Percentiles rank a stretch among this genome's conserved stretches.
phyloP scores from a whole-genome alignment of 2,113 vertebrate genomes.

The Sceloporus undulatus region DNA sequence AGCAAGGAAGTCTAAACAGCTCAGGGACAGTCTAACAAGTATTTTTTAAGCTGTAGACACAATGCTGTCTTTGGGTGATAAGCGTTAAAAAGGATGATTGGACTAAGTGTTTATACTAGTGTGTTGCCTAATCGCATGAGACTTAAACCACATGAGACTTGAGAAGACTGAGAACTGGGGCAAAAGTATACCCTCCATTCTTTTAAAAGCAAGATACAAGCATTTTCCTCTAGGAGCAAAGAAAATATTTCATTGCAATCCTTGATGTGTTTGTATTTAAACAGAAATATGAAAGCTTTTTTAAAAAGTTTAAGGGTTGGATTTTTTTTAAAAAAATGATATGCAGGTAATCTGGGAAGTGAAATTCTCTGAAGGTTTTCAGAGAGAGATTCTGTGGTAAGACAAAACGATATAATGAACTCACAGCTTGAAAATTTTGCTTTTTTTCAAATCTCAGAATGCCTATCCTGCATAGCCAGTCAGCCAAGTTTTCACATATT shows the following conservation, averaged over 20 bases:
- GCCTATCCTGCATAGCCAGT: no score
- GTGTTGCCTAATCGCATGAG: neutral
- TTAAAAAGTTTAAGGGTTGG: no score
- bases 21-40: neutral
- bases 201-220: neutral
- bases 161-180: no score
- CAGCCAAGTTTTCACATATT: no score
- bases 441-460: no score
- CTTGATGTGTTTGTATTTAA: neutral
- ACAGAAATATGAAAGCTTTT: neutral
- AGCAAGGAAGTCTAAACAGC: neutral
- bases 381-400: neutral
- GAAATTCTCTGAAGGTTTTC: neutral
- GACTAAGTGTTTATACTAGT: neutral
- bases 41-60: neutral
- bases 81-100: neutral
- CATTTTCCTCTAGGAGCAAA: no score
- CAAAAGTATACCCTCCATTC: no score
- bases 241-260: neutral
- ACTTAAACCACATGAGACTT: no score
- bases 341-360: neutral
- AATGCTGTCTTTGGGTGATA: accelerated
- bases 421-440: no score
- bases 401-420: neutral
- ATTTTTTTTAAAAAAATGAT: neutral